phyloP scores from a whole-genome alignment of 2,797 vertebrate species.

The Cryptoblepharus egeriae region DNA sequence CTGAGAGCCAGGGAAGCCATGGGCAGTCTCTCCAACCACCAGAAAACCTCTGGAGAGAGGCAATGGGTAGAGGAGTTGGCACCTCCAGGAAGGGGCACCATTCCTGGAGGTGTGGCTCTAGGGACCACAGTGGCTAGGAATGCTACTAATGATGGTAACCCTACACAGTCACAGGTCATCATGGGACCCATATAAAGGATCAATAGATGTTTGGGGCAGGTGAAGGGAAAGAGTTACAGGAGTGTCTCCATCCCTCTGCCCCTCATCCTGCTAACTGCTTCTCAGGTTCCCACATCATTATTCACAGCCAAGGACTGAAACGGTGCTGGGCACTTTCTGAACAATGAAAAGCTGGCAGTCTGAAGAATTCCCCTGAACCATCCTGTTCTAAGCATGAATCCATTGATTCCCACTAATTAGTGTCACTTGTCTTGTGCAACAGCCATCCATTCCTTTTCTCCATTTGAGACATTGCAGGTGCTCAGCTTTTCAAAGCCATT shows the following conservation, averaged over 20 bases:
- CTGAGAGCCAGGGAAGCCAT: too few relatives aligned
- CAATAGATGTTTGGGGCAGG: not conserved
- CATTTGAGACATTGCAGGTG: not conserved
- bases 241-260: not conserved
- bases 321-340: not conserved
- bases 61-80: too few relatives aligned
- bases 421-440: slow-evolving; percentile 24
- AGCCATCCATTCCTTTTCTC: slow-evolving; percentile 27
- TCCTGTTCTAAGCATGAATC: slow-evolving; percentile 27
- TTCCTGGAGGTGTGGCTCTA: too few relatives aligned
- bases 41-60: too few relatives aligned
- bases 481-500: slow-evolving; percentile 26
- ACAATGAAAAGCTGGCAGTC: not conserved
- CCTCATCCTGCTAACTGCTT: not conserved
- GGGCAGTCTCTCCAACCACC: too few relatives aligned
- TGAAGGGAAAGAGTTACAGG: not conserved
- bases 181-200: not conserved
- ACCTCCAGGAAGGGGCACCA: too few relatives aligned
- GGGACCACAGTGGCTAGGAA: too few relatives aligned
- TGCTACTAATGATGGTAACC: too few relatives aligned
- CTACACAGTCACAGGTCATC: too few relatives aligned
- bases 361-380: slow-evolving; percentile 31
- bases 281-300: not conserved
- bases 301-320: slow-evolving; percentile 3
- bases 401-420: slow-evolving; percentile 36